Evolutionary conservation across 2,797 vertebrate genomes (phyloP), one percentile per base, ranked within the genome.

Genomic region (Anguilla obscura): DNA sequence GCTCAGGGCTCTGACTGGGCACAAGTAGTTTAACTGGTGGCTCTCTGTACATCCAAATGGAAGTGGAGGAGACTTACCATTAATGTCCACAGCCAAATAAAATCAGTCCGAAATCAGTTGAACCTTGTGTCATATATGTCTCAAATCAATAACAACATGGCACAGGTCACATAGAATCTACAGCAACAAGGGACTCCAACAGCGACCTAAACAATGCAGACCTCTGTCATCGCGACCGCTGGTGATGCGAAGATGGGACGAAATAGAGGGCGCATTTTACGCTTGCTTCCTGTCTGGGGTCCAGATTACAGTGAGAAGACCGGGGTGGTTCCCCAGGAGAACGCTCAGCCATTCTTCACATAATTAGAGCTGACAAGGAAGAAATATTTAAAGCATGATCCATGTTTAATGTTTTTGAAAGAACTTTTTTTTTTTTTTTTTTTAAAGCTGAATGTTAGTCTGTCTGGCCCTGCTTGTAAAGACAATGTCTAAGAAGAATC

Each of bases 321-420:
- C 60, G 69, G 90, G 90, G 91, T 90, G 88, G 91, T 87, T 93
- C 89, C 87, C 88, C 54, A 63, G 88, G 88, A 82, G 88, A 86
- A 80, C 85, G 56, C 83, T 91, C 80, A 63, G 60, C 84, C 87
- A 66, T 56, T 82, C 76, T 69, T 69, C 71, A 66, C 56, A 76
- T 91, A 84, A 88, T 89, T 85, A 58, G 76, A 74, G 45, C 52
- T 14, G 14, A 86, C 66, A 58, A 89, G 45, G 74, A 89, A 85
- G 74, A 40, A 18, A 18, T 24, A 45, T 79, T 40, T 45, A 16
- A 79, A 79, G 74, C 45, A 40, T 3, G 5, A 3, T 79, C 74
- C 45, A 79, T 79, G 14, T 79, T 79, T 40, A 36, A 79, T 79
- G 36, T 21, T 6, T 36, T 36, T 79, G 1, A 79, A 4, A 79